Conservation (phyloP, 2,797 vertebrate species). For the Pseudocheirus occidentalis region DNA sequence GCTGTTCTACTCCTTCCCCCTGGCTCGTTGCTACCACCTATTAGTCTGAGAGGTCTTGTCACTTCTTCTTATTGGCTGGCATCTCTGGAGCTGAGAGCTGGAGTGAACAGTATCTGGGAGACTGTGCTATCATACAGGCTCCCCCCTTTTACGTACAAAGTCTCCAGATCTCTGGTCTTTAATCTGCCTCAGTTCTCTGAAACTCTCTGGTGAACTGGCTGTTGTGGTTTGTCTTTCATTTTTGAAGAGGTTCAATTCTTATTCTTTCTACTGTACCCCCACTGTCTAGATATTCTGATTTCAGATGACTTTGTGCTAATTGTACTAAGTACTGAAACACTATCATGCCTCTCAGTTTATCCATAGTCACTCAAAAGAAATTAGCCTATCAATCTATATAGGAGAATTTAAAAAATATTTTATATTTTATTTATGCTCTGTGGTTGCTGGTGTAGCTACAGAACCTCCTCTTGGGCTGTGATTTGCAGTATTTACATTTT, state of each 20-base stretch:
- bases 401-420: no score
- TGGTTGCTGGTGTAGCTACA: constrained; percentile 62
- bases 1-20: neutral
- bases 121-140: neutral
- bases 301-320: no score
- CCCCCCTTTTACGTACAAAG: neutral
- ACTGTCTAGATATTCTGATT: no score
- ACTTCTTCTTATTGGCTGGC: neutral
- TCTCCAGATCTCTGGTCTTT: neutral
- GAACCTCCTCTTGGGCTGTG: constrained; percentile 75
- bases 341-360: no score
- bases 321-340: no score
- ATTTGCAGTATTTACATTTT: constrained; percentile 85
- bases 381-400: no score
- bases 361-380: no score
- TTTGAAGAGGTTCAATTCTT: no score
- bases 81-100: neutral
- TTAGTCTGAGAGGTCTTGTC: neutral
- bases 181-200: neutral
- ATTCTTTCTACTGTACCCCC: no score
- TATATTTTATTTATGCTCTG: no score
- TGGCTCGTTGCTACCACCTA: neutral
- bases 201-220: neutral
- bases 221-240: no score
- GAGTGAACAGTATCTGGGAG: neutral